Percentiles rank a stretch among this genome's conserved stretches.
phyloP scores from a whole-genome alignment of 2,888 invertebrate genomes.

The Monoplex corrugatus region DNA sequence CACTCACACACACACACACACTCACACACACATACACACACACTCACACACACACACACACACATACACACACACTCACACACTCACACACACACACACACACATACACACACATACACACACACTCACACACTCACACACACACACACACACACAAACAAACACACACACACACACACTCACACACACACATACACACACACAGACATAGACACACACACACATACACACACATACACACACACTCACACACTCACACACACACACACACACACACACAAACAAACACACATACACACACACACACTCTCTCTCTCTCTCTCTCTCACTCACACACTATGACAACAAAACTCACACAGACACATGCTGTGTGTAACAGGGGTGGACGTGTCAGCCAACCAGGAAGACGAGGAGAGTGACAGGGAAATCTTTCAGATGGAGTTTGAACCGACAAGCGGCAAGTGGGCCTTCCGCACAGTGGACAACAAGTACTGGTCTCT shows the following conservation, averaged over 20 bases:
- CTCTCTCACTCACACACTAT: neutral
- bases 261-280: too few relatives aligned
- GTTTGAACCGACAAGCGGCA: constrained; percentile 92
- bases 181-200: too few relatives aligned
- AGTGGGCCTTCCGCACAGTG: constrained; percentile 98
- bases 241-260: too few relatives aligned
- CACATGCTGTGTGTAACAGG: constrained; percentile 84
- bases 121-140: neutral
- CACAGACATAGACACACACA: too few relatives aligned
- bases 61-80: neutral
- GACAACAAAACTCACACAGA: neutral
- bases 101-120: neutral
- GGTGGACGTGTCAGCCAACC: constrained; percentile 98
- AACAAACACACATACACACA: neutral
- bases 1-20: neutral
- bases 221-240: neutral
- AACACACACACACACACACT: too few relatives aligned
- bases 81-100: neutral
- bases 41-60: neutral
- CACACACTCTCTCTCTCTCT: neutral
- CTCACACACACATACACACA: neutral
- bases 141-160: too few relatives aligned
- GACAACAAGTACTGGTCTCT: constrained; percentile 98
- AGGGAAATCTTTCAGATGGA: constrained; percentile 99
- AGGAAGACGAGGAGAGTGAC: constrained; percentile 95